Percentiles rank a stretch among this genome's conserved stretches.
These are phyloP conservation scores for Dromas ardeola DNA, from an alignment of 2,113 vertebrate species.

Conservation along the genomic window DNA sequence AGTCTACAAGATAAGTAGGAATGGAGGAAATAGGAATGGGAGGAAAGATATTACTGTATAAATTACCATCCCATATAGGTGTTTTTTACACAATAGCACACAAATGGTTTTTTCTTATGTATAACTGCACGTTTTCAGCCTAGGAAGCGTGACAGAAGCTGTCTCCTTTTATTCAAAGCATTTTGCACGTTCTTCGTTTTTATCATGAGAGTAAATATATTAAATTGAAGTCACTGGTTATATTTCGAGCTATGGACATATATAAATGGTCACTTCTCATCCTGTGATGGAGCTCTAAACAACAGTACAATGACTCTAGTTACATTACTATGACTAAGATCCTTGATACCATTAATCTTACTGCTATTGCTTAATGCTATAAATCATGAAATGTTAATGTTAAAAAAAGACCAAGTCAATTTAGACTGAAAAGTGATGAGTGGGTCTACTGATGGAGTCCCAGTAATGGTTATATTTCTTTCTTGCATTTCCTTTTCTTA, in stretches of 20 bases:
- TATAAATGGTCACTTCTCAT: background rate
- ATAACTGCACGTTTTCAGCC: background rate
- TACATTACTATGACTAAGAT: background rate
- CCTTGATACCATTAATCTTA: background rate
- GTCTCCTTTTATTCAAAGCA: background rate
- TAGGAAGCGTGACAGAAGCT: background rate
- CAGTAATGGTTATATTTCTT: background rate
- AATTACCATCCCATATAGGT: background rate
- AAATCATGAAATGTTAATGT: background rate
- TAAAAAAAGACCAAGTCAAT: background rate
- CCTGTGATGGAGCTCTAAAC: background rate
- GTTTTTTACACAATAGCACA: background rate
- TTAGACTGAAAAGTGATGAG: background rate
- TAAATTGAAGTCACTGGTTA: background rate
- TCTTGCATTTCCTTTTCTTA: background rate
- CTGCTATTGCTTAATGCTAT: background rate
- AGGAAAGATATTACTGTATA: background rate
- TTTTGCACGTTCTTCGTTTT: background rate
- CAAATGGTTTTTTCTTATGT: background rate
- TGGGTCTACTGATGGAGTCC: background rate
- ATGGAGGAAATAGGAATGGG: background rate
- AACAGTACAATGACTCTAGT: background rate
- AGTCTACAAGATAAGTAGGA: background rate
- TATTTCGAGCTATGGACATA: background rate
- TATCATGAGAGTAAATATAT: background rate